A percentile compares a stretch with the other conserved stretches of the same genome.
phyloP scores from a whole-genome alignment of 53 echinoderm and acorn worm genomes.

The Zoroaster sp. region DNA sequence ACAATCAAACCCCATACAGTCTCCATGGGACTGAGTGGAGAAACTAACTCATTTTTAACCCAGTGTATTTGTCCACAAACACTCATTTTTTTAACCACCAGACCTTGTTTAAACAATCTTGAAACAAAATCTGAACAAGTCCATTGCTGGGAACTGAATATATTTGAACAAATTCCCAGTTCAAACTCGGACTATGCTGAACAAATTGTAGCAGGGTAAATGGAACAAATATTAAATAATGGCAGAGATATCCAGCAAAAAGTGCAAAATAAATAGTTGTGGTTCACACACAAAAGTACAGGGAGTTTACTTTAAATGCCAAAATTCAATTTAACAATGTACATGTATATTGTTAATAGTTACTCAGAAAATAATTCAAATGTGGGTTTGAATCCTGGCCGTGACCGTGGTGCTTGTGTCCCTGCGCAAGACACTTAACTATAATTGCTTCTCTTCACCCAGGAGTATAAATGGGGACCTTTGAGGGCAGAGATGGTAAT shows the following conservation, averaged over 20 bases:
- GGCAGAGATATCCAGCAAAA: not conserved
- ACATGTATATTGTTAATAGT: too few relatives aligned
- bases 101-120: conserved; percentile 21
- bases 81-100: not conserved
- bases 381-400: too few relatives aligned
- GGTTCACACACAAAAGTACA: too few relatives aligned
- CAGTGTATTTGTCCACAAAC: conserved; percentile 29
- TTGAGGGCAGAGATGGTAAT: too few relatives aligned
- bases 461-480: too few relatives aligned
- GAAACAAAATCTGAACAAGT: conserved; percentile 5
- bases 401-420: too few relatives aligned
- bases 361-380: too few relatives aligned
- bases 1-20: not conserved
- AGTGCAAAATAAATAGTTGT: not conserved
- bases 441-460: too few relatives aligned
- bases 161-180: conserved; percentile 32
- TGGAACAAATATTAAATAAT: not conserved
- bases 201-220: conserved; percentile 3
- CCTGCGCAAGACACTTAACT: too few relatives aligned
- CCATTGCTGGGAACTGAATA: not conserved
- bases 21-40: not conserved
- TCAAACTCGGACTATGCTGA: conserved; percentile 13
- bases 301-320: too few relatives aligned
- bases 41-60: not conserved
- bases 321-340: too few relatives aligned